Conservation (phyloP, 2,888 invertebrate genomes). For the Trilocha varians region DNA sequence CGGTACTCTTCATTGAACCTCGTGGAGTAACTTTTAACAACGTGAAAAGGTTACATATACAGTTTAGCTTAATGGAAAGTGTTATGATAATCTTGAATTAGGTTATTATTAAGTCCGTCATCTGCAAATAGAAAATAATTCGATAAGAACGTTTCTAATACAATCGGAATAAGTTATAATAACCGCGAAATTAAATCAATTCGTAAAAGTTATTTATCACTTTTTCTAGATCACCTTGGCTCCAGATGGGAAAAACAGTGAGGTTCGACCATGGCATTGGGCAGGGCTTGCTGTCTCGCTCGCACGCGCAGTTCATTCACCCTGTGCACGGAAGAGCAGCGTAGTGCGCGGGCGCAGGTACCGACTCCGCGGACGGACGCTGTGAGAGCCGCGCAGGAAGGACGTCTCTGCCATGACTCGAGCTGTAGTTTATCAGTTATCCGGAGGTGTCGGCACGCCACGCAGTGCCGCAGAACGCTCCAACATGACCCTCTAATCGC, state of each 20-base stretch:
- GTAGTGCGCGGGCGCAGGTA: constrained; percentile 44
- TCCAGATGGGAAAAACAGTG: constrained; percentile 51
- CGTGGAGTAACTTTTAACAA: too few species aligned
- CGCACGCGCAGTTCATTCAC: constrained; percentile 65
- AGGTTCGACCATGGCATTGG: constrained; percentile 65
- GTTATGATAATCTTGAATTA: too few species aligned
- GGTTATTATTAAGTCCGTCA: too few species aligned
- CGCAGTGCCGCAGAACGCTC: constrained; percentile 48
- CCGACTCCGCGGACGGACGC: constrained; percentile 41
- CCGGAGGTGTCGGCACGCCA: constrained; percentile 61
- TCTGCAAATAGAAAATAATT: too few species aligned
- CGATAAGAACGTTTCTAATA: too few species aligned
- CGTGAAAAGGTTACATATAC: too few species aligned
- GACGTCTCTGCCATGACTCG: constrained; percentile 67
- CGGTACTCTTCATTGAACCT: too few species aligned
- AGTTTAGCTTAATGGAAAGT: too few species aligned
- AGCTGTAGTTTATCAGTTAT: constrained; percentile 67
- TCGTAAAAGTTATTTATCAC: constrained; percentile 26
- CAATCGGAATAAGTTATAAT: too few species aligned
- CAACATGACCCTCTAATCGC: constrained; percentile 48
- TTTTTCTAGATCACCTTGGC: constrained; percentile 53
- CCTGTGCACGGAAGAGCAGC: constrained; percentile 63
- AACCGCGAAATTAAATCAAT: too few species aligned
- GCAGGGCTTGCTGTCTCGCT: constrained; percentile 37
- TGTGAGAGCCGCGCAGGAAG: constrained; percentile 53